Conservation (phyloP, 1,140 invertebrate genomes). For the Thaumatotibia leucotreta region DNA sequence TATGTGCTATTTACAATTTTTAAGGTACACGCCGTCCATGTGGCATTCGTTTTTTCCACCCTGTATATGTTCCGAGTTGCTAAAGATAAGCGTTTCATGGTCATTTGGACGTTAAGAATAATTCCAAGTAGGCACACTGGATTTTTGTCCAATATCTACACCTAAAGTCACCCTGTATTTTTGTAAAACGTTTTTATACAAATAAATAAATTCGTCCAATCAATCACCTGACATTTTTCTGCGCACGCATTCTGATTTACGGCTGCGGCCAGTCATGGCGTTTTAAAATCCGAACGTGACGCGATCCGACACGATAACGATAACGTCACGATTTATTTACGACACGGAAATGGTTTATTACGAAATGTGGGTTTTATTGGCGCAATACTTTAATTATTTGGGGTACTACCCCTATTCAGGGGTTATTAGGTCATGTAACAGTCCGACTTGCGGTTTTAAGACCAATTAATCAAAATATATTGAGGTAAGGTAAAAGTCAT, state of each 20-base stretch:
- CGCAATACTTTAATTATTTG: background rate
- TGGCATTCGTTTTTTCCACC: no score
- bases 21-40: no score
- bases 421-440: background rate
- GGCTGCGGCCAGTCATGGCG: background rate
- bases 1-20: no score
- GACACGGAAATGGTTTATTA: background rate
- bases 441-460: background rate
- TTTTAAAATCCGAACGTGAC: background rate
- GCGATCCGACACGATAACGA: background rate
- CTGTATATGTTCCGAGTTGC: no score
- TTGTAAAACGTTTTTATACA: background rate
- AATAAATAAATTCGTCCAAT: background rate
- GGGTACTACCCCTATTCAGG: background rate
- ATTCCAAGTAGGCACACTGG: no score
- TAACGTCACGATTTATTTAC: background rate
- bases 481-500: no score
- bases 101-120: no score
- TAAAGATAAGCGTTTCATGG: no score
- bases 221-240: background rate
- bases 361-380: background rate
- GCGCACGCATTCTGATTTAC: background rate
- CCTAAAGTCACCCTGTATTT: no score
- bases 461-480: no score
- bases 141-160: no score